These are phyloP conservation scores for Pangasius krempfi DNA, from an alignment of 2,797 vertebrate species.

Conservation along the genomic window DNA sequence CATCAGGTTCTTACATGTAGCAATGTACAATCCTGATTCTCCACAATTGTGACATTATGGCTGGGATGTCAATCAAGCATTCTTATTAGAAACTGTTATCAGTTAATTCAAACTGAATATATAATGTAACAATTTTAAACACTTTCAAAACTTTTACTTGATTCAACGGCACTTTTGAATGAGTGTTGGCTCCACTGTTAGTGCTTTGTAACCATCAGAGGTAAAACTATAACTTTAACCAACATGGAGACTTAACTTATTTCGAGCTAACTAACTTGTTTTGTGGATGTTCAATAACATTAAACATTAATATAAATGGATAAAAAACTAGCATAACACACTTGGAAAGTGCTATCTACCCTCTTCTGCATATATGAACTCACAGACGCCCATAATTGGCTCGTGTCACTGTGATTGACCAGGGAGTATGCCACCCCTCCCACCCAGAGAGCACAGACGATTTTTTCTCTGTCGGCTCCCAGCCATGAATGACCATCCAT, in stretches of 20 bases:
- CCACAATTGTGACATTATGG: background rate
- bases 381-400: background rate
- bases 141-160: background rate
- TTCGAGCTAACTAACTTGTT: background rate
- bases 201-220: background rate
- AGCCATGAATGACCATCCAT: background rate
- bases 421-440: background rate
- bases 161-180: background rate
- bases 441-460: background rate
- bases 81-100: background rate
- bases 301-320: background rate
- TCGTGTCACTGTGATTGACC: background rate
- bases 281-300: background rate
- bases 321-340: background rate
- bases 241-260: background rate
- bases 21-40: background rate
- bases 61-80: background rate
- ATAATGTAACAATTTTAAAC: background rate
- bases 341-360: background rate
- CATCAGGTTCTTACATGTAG: conserved; percentile 7
- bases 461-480: background rate
- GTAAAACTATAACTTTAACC: background rate
- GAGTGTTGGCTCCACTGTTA: background rate
- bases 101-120: background rate
- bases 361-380: background rate